Conservation (phyloP, 2,888 invertebrate species). For the Sarcophaga subvicina region DNA sequence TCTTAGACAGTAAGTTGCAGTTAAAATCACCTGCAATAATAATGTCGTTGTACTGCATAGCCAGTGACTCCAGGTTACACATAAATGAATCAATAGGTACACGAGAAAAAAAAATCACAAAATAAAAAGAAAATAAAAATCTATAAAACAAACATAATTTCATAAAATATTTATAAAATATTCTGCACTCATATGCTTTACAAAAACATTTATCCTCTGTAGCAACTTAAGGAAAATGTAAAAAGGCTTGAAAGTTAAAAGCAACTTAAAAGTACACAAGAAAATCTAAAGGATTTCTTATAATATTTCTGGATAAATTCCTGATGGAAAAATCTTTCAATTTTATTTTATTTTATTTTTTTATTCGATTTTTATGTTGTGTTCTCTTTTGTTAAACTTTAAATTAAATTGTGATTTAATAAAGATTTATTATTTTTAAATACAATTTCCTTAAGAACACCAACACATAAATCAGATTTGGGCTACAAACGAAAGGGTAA, state of each 20-base stretch:
- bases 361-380: neutral
- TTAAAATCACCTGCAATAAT: too few species aligned
- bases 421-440: constrained; percentile 8
- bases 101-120: too few species aligned
- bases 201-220: neutral
- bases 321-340: too few species aligned
- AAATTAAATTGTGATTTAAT: constrained; percentile 11
- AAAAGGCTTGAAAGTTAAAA: neutral
- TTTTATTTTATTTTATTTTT: neutral
- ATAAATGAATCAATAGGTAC: too few species aligned
- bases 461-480: neutral
- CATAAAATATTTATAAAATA: neutral
- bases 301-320: too few species aligned
- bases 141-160: too few species aligned
- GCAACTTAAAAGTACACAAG: too few species aligned
- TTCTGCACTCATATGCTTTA: neutral
- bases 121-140: too few species aligned
- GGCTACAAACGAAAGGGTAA: neutral
- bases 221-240: neutral
- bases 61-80: too few species aligned
- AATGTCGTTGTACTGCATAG: too few species aligned
- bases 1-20: too few species aligned
- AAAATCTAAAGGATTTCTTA: too few species aligned
- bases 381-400: constrained; percentile 7
- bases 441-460: neutral